These are phyloP conservation scores for Chironomus riparius DNA, from an alignment of 2,888 invertebrate genomes.

Conservation along the genomic window DNA sequence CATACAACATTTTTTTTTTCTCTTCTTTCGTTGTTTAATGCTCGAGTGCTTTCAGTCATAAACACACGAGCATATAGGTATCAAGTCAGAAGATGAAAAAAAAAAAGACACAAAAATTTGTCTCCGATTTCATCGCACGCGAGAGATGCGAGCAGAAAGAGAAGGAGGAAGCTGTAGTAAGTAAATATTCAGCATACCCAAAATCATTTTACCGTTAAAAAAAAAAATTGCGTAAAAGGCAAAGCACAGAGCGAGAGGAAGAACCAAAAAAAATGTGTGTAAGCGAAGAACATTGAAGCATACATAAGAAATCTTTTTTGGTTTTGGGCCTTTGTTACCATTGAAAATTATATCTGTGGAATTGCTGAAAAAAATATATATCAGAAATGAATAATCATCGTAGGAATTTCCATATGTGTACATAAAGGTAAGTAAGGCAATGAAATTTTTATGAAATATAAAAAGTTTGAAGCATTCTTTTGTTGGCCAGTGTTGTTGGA, in stretches of 20 bases:
- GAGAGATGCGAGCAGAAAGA: not conserved
- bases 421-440: no score
- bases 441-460: no score
- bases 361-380: not conserved
- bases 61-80: not conserved
- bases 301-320: not conserved
- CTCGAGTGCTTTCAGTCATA: not conserved
- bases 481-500: no score
- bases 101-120: not conserved
- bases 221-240: not conserved
- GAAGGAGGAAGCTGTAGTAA: not conserved
- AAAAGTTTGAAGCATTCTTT: no score
- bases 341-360: not conserved
- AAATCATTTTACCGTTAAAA: not conserved
- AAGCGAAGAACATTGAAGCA: not conserved
- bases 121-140: not conserved
- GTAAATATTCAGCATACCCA: not conserved
- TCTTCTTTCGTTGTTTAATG: no score
- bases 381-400: not conserved
- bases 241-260: not conserved
- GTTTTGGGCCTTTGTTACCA: not conserved
- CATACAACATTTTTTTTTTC: not conserved
- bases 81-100: not conserved
- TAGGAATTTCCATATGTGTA: no score
- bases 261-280: not conserved